Percentiles rank a stretch among this genome's conserved stretches.
Evolutionary conservation across 2,888 invertebrate species (phyloP).

Genomic region (Terebella lapidaria): DNA sequence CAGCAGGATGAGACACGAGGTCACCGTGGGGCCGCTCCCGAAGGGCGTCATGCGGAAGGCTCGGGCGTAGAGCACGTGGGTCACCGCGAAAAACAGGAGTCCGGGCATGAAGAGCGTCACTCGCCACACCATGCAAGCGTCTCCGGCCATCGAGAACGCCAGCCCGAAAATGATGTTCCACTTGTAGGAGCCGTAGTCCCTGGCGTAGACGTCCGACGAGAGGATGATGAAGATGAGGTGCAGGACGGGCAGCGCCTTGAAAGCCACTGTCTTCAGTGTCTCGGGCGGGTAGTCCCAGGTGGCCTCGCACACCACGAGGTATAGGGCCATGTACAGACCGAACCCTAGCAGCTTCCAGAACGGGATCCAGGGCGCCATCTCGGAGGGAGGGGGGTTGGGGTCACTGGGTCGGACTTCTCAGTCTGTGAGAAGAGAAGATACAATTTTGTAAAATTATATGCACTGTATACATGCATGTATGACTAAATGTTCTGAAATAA

Average conservation of each 20-base stretch:
- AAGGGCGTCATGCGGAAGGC: not conserved
- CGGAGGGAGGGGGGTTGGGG: too few species aligned
- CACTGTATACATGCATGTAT: too few species aligned
- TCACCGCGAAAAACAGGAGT: not conserved
- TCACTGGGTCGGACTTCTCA: too few species aligned
- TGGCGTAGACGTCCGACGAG: not conserved
- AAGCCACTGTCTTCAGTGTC: not conserved
- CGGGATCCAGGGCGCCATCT: not conserved
- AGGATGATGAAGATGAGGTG: not conserved
- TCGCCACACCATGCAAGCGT: not conserved
- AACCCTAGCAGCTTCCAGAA: not conserved
- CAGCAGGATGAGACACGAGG: not conserved
- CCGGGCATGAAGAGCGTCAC: not conserved
- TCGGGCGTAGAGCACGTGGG: not conserved
- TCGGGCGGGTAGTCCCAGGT: not conserved
- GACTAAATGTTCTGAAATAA: not conserved
- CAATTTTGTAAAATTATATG: too few species aligned
- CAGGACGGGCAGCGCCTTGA: not conserved
- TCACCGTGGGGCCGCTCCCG: not conserved
- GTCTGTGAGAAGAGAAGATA: too few species aligned
- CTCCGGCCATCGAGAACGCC: not conserved
- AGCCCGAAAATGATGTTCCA: not conserved
- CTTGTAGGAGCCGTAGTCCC: not conserved
- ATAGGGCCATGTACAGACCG: not conserved
- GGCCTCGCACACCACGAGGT: not conserved